These are phyloP conservation scores for Malurus leucopterus DNA, from an alignment of 2,797 vertebrate species.

Conservation along the genomic window DNA sequence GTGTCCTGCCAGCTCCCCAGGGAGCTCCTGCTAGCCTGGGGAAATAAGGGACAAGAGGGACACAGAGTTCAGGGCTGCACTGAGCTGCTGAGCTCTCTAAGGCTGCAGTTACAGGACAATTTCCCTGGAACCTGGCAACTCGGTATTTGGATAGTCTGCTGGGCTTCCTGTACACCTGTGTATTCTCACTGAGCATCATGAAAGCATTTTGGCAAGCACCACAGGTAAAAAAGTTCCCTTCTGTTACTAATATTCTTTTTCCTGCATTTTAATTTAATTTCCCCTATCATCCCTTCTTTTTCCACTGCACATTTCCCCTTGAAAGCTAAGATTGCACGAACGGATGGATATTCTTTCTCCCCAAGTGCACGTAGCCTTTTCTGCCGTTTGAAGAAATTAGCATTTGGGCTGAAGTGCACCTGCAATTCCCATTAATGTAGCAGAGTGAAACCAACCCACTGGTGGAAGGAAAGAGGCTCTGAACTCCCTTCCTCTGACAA, in stretches of 20 bases:
- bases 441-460: background rate
- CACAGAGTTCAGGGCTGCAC: background rate
- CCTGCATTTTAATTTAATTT: constrained; percentile 60
- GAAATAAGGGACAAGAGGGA: background rate
- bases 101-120: background rate
- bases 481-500: background rate
- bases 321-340: constrained; percentile 31
- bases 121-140: background rate
- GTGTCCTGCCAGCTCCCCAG: background rate
- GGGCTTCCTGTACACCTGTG: constrained; percentile 19
- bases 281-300: constrained; percentile 16
- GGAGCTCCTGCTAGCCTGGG: background rate
- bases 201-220: constrained; percentile 19
- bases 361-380: background rate
- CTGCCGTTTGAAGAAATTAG: constrained; percentile 11
- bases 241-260: constrained; percentile 33
- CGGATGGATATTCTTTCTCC: background rate
- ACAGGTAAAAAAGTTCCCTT: constrained; percentile 23
- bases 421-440: constrained; percentile 41
- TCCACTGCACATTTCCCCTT: constrained; percentile 11
- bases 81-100: background rate
- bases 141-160: background rate
- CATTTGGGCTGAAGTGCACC: background rate
- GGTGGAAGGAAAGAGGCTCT: background rate
- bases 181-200: constrained; percentile 3